Percentiles rank a stretch among this genome's conserved stretches.
These are phyloP conservation scores for Spheniscus mendiculus DNA, from an alignment of 2,113 vertebrate species.

Conservation along the genomic window DNA sequence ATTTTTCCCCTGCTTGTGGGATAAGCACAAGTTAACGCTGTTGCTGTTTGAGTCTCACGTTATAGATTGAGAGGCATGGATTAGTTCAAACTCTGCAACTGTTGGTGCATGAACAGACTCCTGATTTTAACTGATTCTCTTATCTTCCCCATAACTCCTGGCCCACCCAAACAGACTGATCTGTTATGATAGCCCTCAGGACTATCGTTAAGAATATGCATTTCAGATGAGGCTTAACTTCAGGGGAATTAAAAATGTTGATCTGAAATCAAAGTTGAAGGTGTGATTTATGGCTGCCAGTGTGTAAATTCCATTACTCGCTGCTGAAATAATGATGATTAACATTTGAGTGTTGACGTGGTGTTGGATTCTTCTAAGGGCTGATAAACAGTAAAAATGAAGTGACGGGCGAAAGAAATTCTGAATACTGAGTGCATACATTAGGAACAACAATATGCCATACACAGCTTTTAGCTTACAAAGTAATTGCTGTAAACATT, in stretches of 20 bases:
- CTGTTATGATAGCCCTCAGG: neutral
- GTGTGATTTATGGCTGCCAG: neutral
- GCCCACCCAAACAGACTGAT: neutral
- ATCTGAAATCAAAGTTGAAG: neutral
- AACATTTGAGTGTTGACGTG: neutral
- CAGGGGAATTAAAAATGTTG: neutral
- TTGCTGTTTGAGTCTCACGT: neutral
- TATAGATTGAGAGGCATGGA: neutral
- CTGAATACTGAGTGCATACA: neutral
- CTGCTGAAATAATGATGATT: neutral
- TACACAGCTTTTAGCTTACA: neutral
- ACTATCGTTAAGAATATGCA: neutral
- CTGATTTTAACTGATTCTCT: neutral
- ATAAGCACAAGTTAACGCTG: neutral
- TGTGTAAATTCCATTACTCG: neutral
- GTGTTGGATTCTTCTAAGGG: neutral
- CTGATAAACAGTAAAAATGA: neutral
- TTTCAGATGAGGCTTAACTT: neutral
- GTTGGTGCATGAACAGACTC: neutral
- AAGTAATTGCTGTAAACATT: neutral
- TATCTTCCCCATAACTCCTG: neutral
- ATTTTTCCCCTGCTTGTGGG: neutral
- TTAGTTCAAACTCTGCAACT: neutral
- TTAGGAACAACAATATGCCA: neutral
- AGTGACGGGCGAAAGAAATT: neutral